These are phyloP conservation scores for Priocnemis perturbator DNA, from an alignment of 2,888 invertebrate species.

Conservation along the genomic window DNA sequence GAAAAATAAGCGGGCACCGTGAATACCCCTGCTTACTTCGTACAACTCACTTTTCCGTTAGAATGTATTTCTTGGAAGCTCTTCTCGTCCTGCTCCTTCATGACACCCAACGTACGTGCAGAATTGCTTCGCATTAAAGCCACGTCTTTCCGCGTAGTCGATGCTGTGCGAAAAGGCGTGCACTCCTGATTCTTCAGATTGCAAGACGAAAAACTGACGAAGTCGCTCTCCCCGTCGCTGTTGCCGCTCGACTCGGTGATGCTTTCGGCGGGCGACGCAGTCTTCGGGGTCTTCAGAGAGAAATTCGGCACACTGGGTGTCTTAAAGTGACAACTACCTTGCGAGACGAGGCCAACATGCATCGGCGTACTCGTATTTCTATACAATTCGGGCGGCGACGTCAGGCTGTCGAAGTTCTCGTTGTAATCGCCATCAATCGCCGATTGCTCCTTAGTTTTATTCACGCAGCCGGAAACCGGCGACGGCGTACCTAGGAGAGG, in stretches of 20 bases:
- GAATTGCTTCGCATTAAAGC: background rate
- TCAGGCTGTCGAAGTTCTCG: conserved; percentile 44
- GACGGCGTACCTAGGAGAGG: conserved; percentile 32
- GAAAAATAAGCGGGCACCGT: too few species aligned
- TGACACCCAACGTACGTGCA: conserved; percentile 41
- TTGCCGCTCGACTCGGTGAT: background rate
- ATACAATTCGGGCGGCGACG: conserved; percentile 61
- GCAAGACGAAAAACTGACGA: conserved; percentile 27
- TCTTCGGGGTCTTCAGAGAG: conserved; percentile 58
- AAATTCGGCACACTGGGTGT: conserved; percentile 51
- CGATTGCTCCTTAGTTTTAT: conserved; percentile 22
- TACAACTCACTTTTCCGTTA: too few species aligned
- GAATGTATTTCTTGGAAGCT: too few species aligned
- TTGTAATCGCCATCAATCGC: conserved; percentile 40
- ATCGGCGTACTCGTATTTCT: conserved; percentile 68
- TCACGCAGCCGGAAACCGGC: conserved; percentile 19
- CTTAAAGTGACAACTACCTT: conserved; percentile 45
- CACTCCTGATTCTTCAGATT: conserved; percentile 14
- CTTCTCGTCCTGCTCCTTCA: conserved; percentile 28
- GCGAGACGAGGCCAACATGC: conserved; percentile 47
- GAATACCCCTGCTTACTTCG: too few species aligned
- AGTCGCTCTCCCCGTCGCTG: conserved; percentile 25
- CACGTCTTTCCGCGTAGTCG: background rate
- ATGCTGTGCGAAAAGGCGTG: conserved; percentile 40
- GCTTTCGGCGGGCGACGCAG: conserved; percentile 23